Percentiles rank a stretch among this genome's conserved stretches.
Conservation (phyloP, 1,140 invertebrate species). For the Hypothenemus hampei region DNA sequence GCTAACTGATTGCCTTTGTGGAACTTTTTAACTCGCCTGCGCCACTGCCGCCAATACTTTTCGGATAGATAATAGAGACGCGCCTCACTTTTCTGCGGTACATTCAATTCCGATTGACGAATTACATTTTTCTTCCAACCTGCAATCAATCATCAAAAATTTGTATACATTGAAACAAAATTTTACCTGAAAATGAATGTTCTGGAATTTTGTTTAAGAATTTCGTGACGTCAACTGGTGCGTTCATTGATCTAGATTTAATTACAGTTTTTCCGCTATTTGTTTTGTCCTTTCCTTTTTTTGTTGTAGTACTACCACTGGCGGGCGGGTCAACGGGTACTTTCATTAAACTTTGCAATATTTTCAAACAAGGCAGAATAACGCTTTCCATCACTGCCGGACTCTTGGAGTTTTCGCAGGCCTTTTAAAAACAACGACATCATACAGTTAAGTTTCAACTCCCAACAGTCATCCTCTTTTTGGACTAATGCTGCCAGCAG, state of each 20-base stretch:
- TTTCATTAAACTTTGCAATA: slow-evolving; percentile 73
- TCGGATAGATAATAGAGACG: slow-evolving; percentile 58
- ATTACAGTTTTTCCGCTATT: slow-evolving; percentile 39
- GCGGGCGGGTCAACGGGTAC: slow-evolving; percentile 50
- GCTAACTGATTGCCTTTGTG: slow-evolving; percentile 45
- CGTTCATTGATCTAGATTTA: slow-evolving; percentile 38
- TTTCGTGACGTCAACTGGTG: slow-evolving; percentile 67
- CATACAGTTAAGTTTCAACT: slow-evolving; percentile 83
- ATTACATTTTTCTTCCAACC: slow-evolving; percentile 55
- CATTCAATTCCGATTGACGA: slow-evolving; percentile 19
- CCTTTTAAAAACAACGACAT: slow-evolving; percentile 79
- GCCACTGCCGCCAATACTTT: slow-evolving; percentile 69
- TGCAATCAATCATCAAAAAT: background rate
- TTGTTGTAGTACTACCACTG: slow-evolving; percentile 48
- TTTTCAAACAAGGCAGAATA: slow-evolving; percentile 78
- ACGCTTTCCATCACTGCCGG: slow-evolving; percentile 73
- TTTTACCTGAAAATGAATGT: slow-evolving; percentile 56
- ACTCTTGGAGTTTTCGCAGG: slow-evolving; percentile 63
- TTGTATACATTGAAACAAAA: background rate
- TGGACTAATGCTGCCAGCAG: slow-evolving; percentile 81
- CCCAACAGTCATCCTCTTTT: slow-evolving; percentile 94
- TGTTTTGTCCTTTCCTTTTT: slow-evolving; percentile 49
- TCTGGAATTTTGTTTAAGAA: slow-evolving; percentile 72
- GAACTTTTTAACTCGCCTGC: slow-evolving; percentile 36
- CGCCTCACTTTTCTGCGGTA: slow-evolving; percentile 38